phyloP scores from a whole-genome alignment of 1,140 invertebrate species.

The Homarus americanus region DNA sequence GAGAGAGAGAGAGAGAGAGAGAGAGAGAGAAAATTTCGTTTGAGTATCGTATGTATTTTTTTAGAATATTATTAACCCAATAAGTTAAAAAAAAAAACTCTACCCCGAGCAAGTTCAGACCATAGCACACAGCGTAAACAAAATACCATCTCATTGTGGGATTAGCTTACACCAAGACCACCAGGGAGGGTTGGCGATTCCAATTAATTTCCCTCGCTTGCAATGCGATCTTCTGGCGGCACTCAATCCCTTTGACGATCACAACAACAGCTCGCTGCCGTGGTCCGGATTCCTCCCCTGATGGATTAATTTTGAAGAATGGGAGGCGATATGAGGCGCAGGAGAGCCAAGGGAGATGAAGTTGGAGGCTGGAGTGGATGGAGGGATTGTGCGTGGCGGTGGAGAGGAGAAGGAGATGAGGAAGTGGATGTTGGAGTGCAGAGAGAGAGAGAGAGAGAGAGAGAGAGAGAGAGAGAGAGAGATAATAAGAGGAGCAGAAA shows the following conservation, averaged over 20 bases:
- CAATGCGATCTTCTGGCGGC: conserved; percentile 23
- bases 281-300: conserved; percentile 31
- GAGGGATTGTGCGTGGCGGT: neutral
- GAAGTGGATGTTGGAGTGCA: neutral
- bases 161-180: neutral
- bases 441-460: neutral
- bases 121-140: neutral
- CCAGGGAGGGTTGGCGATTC: conserved; percentile 8
- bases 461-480: neutral
- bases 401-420: neutral
- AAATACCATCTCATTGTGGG: conserved; percentile 2
- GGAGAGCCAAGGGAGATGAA: neutral
- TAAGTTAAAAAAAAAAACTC: neutral
- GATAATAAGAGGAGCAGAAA: neutral
- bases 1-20: neutral
- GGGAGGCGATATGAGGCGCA: neutral
- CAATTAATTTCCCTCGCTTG: conserved; percentile 36
- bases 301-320: conserved; percentile 48
- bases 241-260: conserved; percentile 40
- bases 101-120: neutral
- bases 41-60: too few relatives aligned
- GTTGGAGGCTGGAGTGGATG: neutral
- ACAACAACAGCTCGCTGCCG: conserved; percentile 45
- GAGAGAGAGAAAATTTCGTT: neutral
- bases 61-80: too few relatives aligned